Base-by-base conservation (phyloP, 2,113 vertebrate genomes). In the Pica pica region DNA sequence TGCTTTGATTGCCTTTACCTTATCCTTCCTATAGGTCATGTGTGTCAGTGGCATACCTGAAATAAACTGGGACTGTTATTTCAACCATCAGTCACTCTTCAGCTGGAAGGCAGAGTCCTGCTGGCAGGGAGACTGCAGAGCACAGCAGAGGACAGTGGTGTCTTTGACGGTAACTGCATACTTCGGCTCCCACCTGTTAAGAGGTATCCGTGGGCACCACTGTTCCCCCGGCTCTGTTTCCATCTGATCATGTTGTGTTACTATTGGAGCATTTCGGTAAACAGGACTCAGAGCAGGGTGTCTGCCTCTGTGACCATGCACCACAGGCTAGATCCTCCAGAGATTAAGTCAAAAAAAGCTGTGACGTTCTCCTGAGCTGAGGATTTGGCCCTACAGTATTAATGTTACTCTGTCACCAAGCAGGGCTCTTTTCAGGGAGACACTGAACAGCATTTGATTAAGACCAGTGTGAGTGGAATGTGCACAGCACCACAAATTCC, bases 1-100 rank as follows among this genome's bases (percentile, higher is more conserved):
- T 74, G 90, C 87, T 97, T 94, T 90, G 74, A 86, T 59, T 84
- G 42, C 59, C 90, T 94, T 91, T 80, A 80, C 82, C 57, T 93
- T 64, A 91, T 22, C 35, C 37, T 80, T 87, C 63, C 63, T 53
- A 35, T 11, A 83, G 93, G 47, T 93, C 85, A 90, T 6, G 35
- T 57, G 76, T 69, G 93, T 87, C 90, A 92, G n/a, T 35, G 50
- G 41, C 86, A 86, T 46, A 92, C 82, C 94, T 94, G 94, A 75
- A 92, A 73, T 81, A 83, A 96, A 90, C 64, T 28, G 30, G 55
- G 33, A 50, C 50, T 91, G 77, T 47, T 89, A 60, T 41, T 96
- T 81, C 71, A 68, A 77, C 69, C 12, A 4, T 69, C 82, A 70
- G 59, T 74, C 79, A 80, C 2, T 37, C 63, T 39, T 55, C 92